A percentile compares a stretch with the other conserved stretches of the same genome.
phyloP scores from a whole-genome alignment of 2,797 vertebrate genomes.

The Scolopax bukidnonensis region DNA sequence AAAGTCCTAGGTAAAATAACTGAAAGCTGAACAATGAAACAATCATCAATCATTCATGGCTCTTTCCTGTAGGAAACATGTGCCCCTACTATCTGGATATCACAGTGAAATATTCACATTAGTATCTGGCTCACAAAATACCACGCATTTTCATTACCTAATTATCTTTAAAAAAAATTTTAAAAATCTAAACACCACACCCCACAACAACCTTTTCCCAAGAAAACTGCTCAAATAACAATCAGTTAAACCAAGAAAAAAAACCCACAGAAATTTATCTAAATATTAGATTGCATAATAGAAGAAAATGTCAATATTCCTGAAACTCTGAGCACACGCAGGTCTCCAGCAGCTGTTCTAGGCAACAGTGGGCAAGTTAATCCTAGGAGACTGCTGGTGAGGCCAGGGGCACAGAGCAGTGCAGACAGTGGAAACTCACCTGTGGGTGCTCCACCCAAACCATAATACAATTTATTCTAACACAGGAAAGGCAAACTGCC shows the following conservation, averaged over 20 bases:
- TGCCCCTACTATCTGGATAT: conserved; percentile 47
- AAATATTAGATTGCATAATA: not conserved
- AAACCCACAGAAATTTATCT: not conserved
- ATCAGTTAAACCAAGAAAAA: not conserved
- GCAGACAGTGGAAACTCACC: conserved; percentile 10
- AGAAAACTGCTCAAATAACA: conserved; percentile 29
- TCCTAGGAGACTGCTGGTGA: not conserved
- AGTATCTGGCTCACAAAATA: conserved; percentile 21
- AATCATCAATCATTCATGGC: conserved; percentile 76
- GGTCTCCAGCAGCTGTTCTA: not conserved
- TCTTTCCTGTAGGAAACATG: conserved; percentile 80
- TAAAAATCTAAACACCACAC: not conserved
- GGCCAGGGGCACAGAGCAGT: not conserved
- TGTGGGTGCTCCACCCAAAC: not conserved
- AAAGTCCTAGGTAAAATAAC: conserved; percentile 75
- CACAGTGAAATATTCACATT: conserved; percentile 34
- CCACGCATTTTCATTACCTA: conserved; percentile 21
- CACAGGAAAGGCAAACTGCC: not conserved
- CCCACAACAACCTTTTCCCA: not conserved
- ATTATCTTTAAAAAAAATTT: not conserved
- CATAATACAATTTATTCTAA: not conserved
- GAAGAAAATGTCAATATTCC: not conserved
- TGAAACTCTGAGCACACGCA: not conserved
- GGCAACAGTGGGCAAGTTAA: not conserved
- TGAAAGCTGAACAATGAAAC: conserved; percentile 78